Percentiles rank a stretch among this genome's conserved stretches.
phyloP scores from a whole-genome alignment of 2,113 vertebrate genomes.

The Petrocephalus zakoni region DNA sequence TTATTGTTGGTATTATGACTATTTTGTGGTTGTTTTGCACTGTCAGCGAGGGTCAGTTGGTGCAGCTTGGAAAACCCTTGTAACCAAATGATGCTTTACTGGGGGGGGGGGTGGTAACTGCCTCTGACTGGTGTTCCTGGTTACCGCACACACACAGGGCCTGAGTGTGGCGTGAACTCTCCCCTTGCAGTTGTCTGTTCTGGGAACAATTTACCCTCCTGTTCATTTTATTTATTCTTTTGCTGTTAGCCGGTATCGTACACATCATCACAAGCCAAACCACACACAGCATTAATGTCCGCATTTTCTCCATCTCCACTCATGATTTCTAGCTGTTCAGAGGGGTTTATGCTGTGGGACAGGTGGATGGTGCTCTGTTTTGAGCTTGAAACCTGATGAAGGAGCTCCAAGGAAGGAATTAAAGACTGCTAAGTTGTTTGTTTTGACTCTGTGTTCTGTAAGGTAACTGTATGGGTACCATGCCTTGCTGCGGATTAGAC shows the following conservation, averaged over 20 bases:
- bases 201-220: constrained; percentile 37
- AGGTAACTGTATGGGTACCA: not conserved
- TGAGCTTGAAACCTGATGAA: not conserved
- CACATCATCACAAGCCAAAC: not conserved
- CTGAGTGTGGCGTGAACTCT: constrained; percentile 43
- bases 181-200: constrained; percentile 39
- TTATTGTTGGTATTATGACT: constrained; percentile 8
- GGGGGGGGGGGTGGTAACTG: constrained; percentile 26
- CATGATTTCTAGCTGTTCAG: not conserved
- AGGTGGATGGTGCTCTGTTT: not conserved
- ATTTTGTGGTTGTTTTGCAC: constrained; percentile 32
- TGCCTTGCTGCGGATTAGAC: not conserved
- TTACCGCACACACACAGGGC: constrained; percentile 45
- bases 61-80: constrained; percentile 31
- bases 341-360: not conserved
- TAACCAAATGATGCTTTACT: constrained; percentile 38
- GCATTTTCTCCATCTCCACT: not conserved
- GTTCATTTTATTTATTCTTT: not conserved
- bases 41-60: constrained; percentile 34
- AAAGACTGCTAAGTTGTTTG: not conserved
- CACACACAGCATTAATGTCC: not conserved
- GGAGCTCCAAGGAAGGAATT: not conserved
- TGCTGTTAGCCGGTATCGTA: not conserved
- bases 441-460: not conserved
- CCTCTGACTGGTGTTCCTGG: constrained; percentile 39